A percentile compares a stretch with the other conserved stretches of the same genome.
Conservation (phyloP, 37 sponge, comb jelly and placozoan species). For the Halichondria panicea region DNA sequence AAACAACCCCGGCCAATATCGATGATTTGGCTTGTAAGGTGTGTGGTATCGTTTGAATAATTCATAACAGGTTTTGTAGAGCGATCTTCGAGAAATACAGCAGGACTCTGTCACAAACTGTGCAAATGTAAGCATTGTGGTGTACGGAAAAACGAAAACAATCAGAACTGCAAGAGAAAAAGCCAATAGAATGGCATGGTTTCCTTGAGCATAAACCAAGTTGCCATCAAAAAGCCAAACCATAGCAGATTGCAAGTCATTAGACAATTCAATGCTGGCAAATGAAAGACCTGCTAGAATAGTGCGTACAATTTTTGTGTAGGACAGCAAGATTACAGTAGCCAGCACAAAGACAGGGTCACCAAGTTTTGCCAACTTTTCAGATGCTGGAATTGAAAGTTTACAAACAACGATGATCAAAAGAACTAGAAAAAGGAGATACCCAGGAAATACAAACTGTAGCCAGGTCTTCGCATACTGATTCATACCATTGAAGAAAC, state of each 20-base stretch:
- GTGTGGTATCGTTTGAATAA: slow-evolving; percentile 1
- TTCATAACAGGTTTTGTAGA: background rate
- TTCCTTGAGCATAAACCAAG: background rate
- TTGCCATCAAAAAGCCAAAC: slow-evolving; percentile 13
- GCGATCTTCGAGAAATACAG: background rate
- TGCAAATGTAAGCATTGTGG: background rate
- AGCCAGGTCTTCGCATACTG: slow-evolving; percentile 20
- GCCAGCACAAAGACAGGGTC: slow-evolving; percentile 8
- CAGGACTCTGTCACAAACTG: background rate
- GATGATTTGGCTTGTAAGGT: slow-evolving; percentile 4
- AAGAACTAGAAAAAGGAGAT: background rate
- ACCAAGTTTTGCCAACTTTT: background rate
- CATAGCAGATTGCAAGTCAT: background rate
- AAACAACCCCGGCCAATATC: slow-evolving; percentile 14
- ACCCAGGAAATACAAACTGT: slow-evolving; percentile 19
- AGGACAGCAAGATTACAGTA: slow-evolving; percentile 14
- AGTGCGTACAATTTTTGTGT: slow-evolving; percentile 9
- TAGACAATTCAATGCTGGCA: background rate
- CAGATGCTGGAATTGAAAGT: background rate
- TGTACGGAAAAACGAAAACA: slow-evolving; percentile 11
- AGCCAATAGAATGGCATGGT: background rate
- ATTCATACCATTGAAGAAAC: slow-evolving; percentile 20
- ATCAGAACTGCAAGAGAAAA: background rate
- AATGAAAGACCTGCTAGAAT: background rate
- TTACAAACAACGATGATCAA: background rate